A percentile compares a stretch with the other conserved stretches of the same genome.
These are phyloP conservation scores for Trachurus trachurus DNA, from an alignment of 2,797 vertebrate genomes.

Conservation along the genomic window DNA sequence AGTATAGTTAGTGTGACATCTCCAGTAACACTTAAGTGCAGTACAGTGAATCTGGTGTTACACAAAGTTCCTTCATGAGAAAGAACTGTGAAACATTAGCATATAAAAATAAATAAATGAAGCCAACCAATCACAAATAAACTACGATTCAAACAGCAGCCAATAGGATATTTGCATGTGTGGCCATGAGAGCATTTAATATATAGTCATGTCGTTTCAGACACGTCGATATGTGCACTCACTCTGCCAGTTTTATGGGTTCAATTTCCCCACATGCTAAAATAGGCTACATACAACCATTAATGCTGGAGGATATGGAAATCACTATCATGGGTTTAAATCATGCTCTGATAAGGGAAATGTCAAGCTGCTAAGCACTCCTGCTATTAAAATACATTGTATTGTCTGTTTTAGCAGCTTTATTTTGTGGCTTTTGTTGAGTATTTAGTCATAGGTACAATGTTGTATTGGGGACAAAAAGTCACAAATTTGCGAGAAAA, in stretches of 20 bases:
- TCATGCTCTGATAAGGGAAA: not conserved
- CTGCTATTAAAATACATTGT: no score
- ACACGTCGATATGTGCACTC: not conserved
- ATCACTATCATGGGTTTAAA: not conserved
- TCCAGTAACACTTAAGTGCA: not conserved
- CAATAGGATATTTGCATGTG: not conserved
- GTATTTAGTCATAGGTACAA: no score
- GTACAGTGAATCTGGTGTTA: not conserved
- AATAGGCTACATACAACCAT: not conserved
- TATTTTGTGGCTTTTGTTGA: no score
- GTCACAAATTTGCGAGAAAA: no score
- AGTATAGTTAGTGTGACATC: not conserved
- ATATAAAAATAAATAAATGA: constrained; percentile 2
- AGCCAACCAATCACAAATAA: not conserved
- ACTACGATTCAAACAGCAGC: not conserved
- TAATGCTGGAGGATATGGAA: not conserved
- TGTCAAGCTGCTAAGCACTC: not conserved
- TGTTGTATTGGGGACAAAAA: no score
- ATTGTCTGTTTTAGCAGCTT: no score
- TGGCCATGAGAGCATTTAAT: not conserved
- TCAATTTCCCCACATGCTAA: not conserved
- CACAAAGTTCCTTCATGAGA: not conserved
- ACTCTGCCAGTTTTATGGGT: not conserved
- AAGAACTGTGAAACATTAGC: not conserved
- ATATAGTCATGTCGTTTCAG: not conserved